Conservation (phyloP, 2,113 vertebrate species). For the Daboia siamensis region DNA sequence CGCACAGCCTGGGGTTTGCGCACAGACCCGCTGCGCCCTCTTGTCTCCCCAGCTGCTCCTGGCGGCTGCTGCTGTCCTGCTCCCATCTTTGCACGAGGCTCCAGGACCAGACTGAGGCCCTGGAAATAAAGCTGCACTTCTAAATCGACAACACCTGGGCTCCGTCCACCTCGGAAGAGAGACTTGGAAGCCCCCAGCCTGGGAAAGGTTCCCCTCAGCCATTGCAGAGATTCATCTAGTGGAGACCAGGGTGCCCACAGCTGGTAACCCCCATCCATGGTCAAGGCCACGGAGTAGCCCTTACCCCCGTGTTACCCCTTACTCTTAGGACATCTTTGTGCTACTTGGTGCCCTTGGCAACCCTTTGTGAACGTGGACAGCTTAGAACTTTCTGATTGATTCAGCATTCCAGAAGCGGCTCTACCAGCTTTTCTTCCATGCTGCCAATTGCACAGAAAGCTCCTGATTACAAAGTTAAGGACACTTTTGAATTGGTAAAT, state of each 20-base stretch:
- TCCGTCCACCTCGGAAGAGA: constrained; percentile 48
- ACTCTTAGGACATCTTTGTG: constrained; percentile 27
- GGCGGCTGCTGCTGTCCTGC: constrained; percentile 2
- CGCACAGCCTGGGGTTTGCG: constrained; percentile 59
- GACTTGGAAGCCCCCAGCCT: constrained; percentile 58
- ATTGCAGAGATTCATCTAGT: constrained; percentile 64
- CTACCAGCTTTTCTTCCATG: background rate
- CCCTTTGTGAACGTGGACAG: constrained; percentile 41
- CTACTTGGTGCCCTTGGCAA: constrained; percentile 42
- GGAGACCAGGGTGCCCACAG: constrained; percentile 67
- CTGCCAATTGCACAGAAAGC: background rate
- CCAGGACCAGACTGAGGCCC: constrained; percentile 53
- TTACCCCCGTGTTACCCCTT: constrained; percentile 13
- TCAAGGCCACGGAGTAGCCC: constrained; percentile 36
- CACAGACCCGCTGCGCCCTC: constrained; percentile 24
- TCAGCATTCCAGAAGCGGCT: background rate
- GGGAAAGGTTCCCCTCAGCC: constrained; percentile 57
- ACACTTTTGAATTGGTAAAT: background rate
- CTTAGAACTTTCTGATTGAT: background rate
- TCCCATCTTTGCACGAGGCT: constrained; percentile 38
- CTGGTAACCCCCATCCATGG: constrained; percentile 53
- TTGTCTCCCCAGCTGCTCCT: constrained; percentile 37
- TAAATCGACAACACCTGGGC: constrained; percentile 54
- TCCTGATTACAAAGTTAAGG: too few species aligned
- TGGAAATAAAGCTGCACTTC: constrained; percentile 62